A percentile compares a stretch with the other conserved stretches of the same genome.
Evolutionary conservation across 2,888 invertebrate genomes (phyloP).

Genomic region (Pheosia tremula): DNA sequence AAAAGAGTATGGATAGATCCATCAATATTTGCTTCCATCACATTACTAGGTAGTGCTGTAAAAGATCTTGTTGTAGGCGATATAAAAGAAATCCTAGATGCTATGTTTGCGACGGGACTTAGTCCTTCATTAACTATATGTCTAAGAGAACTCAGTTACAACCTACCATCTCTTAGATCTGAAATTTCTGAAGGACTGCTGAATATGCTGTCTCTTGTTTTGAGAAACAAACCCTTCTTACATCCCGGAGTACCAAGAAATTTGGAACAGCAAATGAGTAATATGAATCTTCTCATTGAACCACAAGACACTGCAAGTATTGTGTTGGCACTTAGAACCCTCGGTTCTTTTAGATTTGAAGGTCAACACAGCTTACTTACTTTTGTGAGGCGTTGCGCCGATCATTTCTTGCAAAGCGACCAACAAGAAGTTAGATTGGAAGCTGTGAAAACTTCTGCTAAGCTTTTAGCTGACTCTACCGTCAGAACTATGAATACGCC

Average conservation of each 20-base stretch:
- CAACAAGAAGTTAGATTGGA: constrained; percentile 95
- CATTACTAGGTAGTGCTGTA: constrained; percentile 94
- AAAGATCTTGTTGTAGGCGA: constrained; percentile 90
- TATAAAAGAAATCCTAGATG: constrained; percentile 93
- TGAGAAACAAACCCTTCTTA: constrained; percentile 94
- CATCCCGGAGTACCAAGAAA: constrained; percentile 92
- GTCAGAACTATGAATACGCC: constrained; percentile 85
- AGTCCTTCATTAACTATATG: constrained; percentile 96
- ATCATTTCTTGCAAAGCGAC: constrained; percentile 95
- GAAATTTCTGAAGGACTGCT: constrained; percentile 97
- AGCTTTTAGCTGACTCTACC: constrained; percentile 93
- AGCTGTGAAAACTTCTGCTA: constrained; percentile 97
- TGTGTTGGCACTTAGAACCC: constrained; percentile 95
- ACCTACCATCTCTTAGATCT: constrained; percentile 93
- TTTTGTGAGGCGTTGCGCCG: constrained; percentile 96
- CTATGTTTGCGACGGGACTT: constrained; percentile 96
- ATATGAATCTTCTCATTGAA: constrained; percentile 78
- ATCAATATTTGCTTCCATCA: constrained; percentile 96
- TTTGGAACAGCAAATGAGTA: constrained; percentile 78
- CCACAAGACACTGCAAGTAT: constrained; percentile 91
- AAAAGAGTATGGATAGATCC: constrained; percentile 91
- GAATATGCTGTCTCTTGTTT: constrained; percentile 94
- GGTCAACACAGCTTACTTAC: constrained; percentile 94
- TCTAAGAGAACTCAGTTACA: constrained; percentile 94
- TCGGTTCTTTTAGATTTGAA: constrained; percentile 96